Conservation (phyloP, 2,113 vertebrate species). For the Martes martes region DNA sequence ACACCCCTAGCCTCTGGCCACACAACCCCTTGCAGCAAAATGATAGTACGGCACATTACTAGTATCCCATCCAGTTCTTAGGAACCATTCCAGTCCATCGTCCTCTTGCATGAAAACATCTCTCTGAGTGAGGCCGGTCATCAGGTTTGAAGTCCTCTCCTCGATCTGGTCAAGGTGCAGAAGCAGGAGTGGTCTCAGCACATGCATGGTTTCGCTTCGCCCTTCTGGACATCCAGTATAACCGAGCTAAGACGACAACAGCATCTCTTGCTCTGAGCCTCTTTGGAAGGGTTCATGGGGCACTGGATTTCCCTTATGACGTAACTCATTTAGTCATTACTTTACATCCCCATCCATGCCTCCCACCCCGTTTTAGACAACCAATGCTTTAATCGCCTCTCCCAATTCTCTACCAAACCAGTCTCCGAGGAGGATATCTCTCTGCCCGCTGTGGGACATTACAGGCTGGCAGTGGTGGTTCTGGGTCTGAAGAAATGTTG, state of each 20-base stretch:
- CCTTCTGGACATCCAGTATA: not conserved
- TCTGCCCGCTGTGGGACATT: not conserved
- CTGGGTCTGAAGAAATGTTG: not conserved
- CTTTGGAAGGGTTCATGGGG: not conserved
- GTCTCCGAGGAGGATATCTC: not conserved
- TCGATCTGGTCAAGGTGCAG: not conserved
- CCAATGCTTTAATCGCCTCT: not conserved
- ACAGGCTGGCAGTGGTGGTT: not conserved
- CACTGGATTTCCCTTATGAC: not conserved
- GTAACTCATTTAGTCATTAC: not conserved
- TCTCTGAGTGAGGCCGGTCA: not conserved
- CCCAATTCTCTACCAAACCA: not conserved
- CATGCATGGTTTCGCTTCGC: not conserved
- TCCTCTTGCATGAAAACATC: not conserved
- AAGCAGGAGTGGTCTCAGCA: not conserved
- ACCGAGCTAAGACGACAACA: not conserved
- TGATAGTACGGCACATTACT: not conserved
- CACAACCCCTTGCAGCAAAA: not conserved
- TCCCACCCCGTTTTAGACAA: not conserved
- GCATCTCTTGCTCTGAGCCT: not conserved
- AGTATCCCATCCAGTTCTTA: not conserved
- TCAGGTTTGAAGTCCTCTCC: not conserved
- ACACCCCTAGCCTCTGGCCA: not conserved
- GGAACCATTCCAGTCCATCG: not conserved
- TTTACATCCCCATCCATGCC: not conserved